Evolutionary conservation across 1,140 invertebrate genomes (phyloP), one percentile per base, ranked within the genome.

Genomic region (Drosophila melanica): DNA sequence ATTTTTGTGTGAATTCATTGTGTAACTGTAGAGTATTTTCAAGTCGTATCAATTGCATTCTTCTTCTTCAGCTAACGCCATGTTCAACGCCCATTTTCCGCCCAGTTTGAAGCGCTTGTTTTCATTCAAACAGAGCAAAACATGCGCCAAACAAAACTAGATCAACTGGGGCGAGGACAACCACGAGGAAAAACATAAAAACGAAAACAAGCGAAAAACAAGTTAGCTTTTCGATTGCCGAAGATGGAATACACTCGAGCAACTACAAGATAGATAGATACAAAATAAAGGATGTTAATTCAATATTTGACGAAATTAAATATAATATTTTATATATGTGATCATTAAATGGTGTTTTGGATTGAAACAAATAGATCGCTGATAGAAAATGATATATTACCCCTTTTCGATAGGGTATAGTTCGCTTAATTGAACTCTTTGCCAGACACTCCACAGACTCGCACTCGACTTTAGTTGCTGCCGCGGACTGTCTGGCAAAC

Each of bases 101-200:
- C 48, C 50, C 62, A 39, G 51, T 47, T 58, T 54, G 54, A 55
- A 54, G 18, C 53, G 54, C 58, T 79, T 78, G 76, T 62, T 74
- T 73, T 78, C 39, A 64, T 57, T 67, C 53, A 55, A 44, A 41
- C 59, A 42, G 45, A 55, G 60, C 42, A 60, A 33, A 51, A 63
- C 35, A 62, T 54, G 51, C 44, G 60, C 48, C 60, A 45, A 55
- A 27, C 27, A 42, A 72, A 78, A 73, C 60, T 81, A 80, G 74
- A 81, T 81, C 78, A 77, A 81, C 66, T 66, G 66, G 75, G 67
- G 79, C 74, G 64, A 75, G 63, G 76, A 79, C 70, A 67, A 59
- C 44, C 41, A 48, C 51, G 59, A 73, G 55, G 60, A 35, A 39
- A 39, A 37, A 37, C 39, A 39, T 53, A 7, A 73, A 64, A 47